Evolutionary conservation across 2,797 vertebrate species (phyloP), one percentile per base, ranked within the genome.

Genomic region (Acomys russatus): DNA sequence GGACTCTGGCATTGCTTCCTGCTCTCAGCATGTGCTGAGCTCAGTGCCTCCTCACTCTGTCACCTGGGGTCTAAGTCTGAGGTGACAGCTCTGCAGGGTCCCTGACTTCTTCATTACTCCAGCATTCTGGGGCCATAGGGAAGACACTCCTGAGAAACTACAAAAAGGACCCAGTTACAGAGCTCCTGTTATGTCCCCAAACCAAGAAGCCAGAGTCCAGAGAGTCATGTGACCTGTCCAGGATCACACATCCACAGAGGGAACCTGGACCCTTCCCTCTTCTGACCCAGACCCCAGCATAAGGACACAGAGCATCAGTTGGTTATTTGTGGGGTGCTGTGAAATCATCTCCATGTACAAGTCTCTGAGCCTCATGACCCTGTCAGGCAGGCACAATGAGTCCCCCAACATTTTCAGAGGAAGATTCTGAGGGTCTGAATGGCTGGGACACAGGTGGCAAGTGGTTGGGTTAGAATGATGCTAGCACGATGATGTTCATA

Each of bases 291-390:
- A 35, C 38, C 56, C 70, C 3, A 7, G 38, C 14, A 6, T 49
- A 54, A 10, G 20, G 23, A n/a, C 15, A 56, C 33, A 61, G 54
- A 64, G 25, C 15, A 2, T 20, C n/a, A 35, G 44, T 12, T 18
- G 56, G 1, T 14, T 49, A 38, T 10, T 8, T 2, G 1, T 17
- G 28, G 20, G 11, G 6, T 10, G 2, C 73, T 3, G 3, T 49
- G 56, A 25, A 35, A 49, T 20, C 2, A 4, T 66, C 63, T 80
- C 12, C n/a, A 6, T 1, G 3, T 38, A 38, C 28, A 3, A 14
- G 35, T 59, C 1, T n/a, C 33, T 79, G 12, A 23, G 61, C 80
- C 59, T 90, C 33, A 10, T 0, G 11, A 22, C 82, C 3, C 88
- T 22, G 25, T 35, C 28, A 79, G 64, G 25, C 49, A 54, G 83